Percentiles rank a stretch among this genome's conserved stretches.
Conservation (phyloP, 1,140 invertebrate species). For the Drosophila miranda region DNA sequence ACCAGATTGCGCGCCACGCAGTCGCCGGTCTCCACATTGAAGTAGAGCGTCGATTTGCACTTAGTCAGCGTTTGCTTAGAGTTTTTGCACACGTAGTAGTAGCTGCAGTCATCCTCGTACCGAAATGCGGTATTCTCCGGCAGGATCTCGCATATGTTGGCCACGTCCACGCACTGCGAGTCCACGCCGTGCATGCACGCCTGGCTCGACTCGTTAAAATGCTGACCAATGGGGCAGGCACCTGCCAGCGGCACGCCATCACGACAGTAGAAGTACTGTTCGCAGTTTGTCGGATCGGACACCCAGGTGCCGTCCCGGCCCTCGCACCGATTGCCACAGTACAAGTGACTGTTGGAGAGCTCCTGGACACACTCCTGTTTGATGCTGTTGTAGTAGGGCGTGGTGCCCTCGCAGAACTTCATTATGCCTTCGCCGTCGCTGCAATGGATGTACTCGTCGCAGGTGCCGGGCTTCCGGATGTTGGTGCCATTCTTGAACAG, state of each 20-base stretch:
- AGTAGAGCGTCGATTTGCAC: constrained; percentile 47
- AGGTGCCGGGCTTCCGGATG: constrained; percentile 58
- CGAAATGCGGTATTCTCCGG: constrained; percentile 51
- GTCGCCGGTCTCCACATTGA: constrained; percentile 42
- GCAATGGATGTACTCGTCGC: constrained; percentile 67
- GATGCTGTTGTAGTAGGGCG: constrained; percentile 30
- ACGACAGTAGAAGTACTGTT: constrained; percentile 57
- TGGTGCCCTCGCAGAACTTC: constrained; percentile 17
- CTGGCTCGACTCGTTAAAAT: constrained; percentile 58
- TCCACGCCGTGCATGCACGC: constrained; percentile 40
- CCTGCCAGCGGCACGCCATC: constrained; percentile 38
- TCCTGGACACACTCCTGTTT: constrained; percentile 35
- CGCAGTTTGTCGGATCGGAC: constrained; percentile 64
- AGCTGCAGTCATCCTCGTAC: constrained; percentile 53
- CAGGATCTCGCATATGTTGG: constrained; percentile 65
- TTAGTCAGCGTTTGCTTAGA: constrained; percentile 11
- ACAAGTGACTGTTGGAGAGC: constrained; percentile 17
- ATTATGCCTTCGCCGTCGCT: constrained; percentile 16
- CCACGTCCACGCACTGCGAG: constrained; percentile 61
- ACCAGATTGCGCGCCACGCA: constrained; percentile 41
- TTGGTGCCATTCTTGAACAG: constrained; percentile 58
- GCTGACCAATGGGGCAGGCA: constrained; percentile 29
- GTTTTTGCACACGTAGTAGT: constrained; percentile 59
- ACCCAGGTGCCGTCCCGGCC: constrained; percentile 51
- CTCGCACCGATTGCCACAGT: constrained; percentile 62